These are phyloP conservation scores for Alviniconcha marisindica DNA, from an alignment of 1,140 invertebrate species.

Conservation along the genomic window DNA sequence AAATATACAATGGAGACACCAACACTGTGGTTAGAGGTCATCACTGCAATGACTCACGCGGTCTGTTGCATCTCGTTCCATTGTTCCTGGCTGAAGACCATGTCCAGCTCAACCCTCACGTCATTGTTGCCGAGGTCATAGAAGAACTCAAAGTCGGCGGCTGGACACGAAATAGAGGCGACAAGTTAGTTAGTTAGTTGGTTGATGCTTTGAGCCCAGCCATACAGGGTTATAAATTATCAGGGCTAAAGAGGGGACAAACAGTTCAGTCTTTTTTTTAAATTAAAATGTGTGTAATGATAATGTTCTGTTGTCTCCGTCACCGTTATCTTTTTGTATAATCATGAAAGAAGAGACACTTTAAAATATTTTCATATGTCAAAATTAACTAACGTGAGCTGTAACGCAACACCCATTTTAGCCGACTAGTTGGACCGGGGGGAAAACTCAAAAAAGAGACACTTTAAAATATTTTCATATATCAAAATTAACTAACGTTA, in stretches of 20 bases:
- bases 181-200: background rate
- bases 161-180: background rate
- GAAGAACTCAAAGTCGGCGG: conserved; percentile 30
- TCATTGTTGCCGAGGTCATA: conserved; percentile 31
- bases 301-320: background rate
- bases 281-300: background rate
- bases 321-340: background rate
- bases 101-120: conserved; percentile 40
- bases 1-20: too few relatives aligned
- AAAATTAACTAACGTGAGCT: too few relatives aligned
- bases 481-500: too few relatives aligned
- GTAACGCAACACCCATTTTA: too few relatives aligned
- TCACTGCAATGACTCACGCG: background rate
- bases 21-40: background rate
- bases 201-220: background rate
- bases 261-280: background rate
- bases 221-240: background rate
- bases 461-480: too few relatives aligned
- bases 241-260: background rate
- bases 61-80: conserved; percentile 21
- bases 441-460: background rate
- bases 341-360: too few relatives aligned
- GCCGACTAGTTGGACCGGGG: background rate
- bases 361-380: too few relatives aligned
- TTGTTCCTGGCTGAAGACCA: conserved; percentile 36